Evolutionary conservation across 37 sponge, comb jelly and placozoan species (phyloP).

Genomic region (Chondrilla cf. caribensis): DNA sequence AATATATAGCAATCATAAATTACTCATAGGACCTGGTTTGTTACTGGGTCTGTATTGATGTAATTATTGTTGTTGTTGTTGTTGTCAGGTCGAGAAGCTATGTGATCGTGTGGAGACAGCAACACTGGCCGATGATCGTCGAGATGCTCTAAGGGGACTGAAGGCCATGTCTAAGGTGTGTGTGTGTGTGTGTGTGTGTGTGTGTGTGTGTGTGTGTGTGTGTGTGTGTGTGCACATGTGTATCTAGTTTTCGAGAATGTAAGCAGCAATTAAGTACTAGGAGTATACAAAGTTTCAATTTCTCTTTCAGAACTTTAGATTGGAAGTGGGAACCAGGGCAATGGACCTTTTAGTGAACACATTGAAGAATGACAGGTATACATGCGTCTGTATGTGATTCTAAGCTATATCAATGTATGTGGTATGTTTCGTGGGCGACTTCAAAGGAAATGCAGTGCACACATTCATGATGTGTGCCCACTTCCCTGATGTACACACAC

Average conservation of each 20-base stretch:
- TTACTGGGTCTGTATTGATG: too few relatives aligned
- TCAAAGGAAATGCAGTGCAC: too few relatives aligned
- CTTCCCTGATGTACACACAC: too few relatives aligned
- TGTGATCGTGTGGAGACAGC: conserved; percentile 70
- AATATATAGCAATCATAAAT: too few relatives aligned
- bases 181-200: background rate
- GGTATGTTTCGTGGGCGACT: too few relatives aligned
- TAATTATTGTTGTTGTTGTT: too few relatives aligned
- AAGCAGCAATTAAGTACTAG: too few relatives aligned
- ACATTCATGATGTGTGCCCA: too few relatives aligned
- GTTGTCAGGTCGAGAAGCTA: conserved; percentile 6
- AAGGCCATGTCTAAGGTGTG: conserved; percentile 71
- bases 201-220: background rate
- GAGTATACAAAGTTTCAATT: background rate
- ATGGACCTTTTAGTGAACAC: conserved; percentile 58
- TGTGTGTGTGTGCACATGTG: background rate
- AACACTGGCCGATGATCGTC: conserved; percentile 79
- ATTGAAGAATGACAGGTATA: conserved; percentile 42
- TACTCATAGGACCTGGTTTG: too few relatives aligned
- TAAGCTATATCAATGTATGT: background rate
- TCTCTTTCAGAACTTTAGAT: conserved; percentile 51
- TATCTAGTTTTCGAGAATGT: background rate
- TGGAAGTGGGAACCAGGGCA: conserved; percentile 87
- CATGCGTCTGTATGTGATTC: background rate
- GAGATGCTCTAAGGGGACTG: conserved; percentile 86